These are phyloP conservation scores for Mormoops blainvillei DNA, from an alignment of 2,113 vertebrate genomes.

Conservation along the genomic window DNA sequence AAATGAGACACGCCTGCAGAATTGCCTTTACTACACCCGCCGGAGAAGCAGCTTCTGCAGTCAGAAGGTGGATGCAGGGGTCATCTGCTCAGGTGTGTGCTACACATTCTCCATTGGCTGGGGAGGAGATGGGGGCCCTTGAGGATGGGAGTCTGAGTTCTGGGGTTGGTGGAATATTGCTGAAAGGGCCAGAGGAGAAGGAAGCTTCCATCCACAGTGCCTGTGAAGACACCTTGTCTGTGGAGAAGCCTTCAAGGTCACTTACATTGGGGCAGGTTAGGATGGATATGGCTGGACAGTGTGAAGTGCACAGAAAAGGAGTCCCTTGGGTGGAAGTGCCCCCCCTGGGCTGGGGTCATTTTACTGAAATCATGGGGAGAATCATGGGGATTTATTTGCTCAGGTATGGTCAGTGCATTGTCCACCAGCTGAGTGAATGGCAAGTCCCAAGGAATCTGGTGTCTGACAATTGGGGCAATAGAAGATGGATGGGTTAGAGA, in stretches of 20 bases:
- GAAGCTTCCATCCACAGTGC: too few species aligned
- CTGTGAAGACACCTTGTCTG: slow-evolving; percentile 14
- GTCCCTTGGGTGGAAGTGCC: slow-evolving; percentile 32
- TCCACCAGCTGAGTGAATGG: not conserved
- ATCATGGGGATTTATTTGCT: slow-evolving; percentile 71
- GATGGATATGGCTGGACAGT: not conserved
- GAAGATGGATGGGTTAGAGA: accelerated
- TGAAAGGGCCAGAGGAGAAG: too few species aligned
- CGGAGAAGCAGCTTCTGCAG: too few species aligned
- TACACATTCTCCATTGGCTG: too few species aligned
- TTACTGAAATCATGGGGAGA: slow-evolving; percentile 45
- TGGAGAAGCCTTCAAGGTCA: not conserved
- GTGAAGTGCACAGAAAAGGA: not conserved
- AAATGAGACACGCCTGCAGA: too few species aligned
- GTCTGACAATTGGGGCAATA: not conserved
- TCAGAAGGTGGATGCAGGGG: too few species aligned
- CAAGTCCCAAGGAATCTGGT: not conserved
- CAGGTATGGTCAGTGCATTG: not conserved
- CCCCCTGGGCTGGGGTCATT: not conserved
- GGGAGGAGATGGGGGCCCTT: too few species aligned
- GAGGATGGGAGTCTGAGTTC: too few species aligned
- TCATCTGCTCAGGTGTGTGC: too few species aligned
- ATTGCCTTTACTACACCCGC: too few species aligned
- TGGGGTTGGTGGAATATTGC: too few species aligned
- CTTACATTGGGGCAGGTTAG: not conserved